Percentiles rank a stretch among this genome's conserved stretches.
phyloP scores from a whole-genome alignment of 2,113 vertebrate genomes.

The Helogale parvula region DNA sequence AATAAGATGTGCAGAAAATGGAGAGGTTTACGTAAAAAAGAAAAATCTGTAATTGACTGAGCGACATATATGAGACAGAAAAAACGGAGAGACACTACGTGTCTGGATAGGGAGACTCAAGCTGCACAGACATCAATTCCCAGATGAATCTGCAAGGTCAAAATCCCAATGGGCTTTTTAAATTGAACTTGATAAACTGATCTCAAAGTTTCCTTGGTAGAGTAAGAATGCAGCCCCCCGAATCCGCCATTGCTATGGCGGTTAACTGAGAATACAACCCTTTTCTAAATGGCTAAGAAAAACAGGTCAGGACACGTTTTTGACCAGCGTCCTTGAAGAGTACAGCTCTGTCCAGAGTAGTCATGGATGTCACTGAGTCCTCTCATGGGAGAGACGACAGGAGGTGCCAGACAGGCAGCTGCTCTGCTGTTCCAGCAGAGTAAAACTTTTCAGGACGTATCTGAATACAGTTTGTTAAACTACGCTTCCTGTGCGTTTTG shows the following conservation, averaged over 20 bases:
- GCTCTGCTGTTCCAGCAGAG: background rate
- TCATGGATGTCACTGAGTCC: background rate
- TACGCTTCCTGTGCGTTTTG: background rate
- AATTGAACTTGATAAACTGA: background rate
- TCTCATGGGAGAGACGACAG: slow-evolving; percentile 1
- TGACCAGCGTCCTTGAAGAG: background rate
- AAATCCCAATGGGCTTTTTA: background rate
- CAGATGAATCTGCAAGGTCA: background rate
- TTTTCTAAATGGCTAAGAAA: background rate
- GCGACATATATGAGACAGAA: slow-evolving; percentile 24
- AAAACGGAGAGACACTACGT: background rate
- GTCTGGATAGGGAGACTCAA: slow-evolving; percentile 6
- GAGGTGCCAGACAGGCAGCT: background rate
- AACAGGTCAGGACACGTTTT: background rate
- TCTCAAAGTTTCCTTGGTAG: slow-evolving; percentile 1
- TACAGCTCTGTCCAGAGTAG: background rate
- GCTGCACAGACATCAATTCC: background rate
- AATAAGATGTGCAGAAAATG: background rate
- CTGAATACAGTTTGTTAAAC: background rate
- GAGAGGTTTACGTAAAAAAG: background rate
- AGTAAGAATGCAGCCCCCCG: background rate
- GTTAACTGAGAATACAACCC: background rate
- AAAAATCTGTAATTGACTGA: background rate
- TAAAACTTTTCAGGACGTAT: background rate
- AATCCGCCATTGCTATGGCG: background rate